A percentile compares a stretch with the other conserved stretches of the same genome.
Evolutionary conservation across 1,140 invertebrate genomes (phyloP).

Genomic region (Berghia stephanieae): DNA sequence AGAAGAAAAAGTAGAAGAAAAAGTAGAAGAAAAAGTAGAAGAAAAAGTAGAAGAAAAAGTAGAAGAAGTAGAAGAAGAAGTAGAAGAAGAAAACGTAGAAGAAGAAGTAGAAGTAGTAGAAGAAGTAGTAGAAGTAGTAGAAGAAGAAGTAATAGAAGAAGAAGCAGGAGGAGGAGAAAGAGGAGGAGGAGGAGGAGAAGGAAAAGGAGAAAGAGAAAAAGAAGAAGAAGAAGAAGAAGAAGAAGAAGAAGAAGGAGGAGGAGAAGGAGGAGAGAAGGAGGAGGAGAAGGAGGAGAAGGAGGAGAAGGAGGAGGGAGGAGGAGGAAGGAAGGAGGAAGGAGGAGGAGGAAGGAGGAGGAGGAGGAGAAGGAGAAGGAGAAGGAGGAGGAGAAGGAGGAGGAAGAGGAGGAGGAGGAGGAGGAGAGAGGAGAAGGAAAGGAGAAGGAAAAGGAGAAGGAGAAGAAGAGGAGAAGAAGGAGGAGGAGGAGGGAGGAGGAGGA

Average conservation of each 20-base stretch:
- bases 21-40: conserved; percentile 4
- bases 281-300: background rate
- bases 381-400: no score
- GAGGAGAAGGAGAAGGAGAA: background rate
- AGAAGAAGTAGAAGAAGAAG: background rate
- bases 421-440: background rate
- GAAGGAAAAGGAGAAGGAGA: background rate
- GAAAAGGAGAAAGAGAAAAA: background rate
- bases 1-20: background rate
- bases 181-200: background rate
- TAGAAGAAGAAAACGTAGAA: background rate
- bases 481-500: background rate
- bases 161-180: background rate
- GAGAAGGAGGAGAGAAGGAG: background rate
- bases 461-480: background rate
- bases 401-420: background rate
- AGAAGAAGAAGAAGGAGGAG: background rate
- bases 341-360: background rate
- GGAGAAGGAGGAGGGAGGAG: background rate
- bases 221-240: background rate
- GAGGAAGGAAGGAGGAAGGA: no score
- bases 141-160: conserved; percentile 1
- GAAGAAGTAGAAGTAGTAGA: background rate
- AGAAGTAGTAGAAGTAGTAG: background rate
- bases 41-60: background rate